phyloP scores from a whole-genome alignment of 2,797 vertebrate species.

The Hypotaenidia philippensis region DNA sequence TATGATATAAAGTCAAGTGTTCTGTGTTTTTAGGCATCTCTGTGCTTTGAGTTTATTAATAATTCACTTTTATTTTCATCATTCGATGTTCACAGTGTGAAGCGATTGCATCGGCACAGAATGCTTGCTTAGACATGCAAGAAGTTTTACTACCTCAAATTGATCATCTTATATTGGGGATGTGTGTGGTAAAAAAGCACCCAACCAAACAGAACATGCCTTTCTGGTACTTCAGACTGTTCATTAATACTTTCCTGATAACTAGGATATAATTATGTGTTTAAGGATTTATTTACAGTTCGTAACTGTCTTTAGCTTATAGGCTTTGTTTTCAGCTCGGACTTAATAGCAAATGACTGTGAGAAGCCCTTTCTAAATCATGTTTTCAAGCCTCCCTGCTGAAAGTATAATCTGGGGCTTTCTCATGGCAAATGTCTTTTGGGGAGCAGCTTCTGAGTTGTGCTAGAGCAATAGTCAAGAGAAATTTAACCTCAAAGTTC shows the following conservation, averaged over 20 bases:
- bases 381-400: not conserved
- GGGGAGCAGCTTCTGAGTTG: not conserved
- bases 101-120: not conserved
- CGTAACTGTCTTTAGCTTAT: not conserved
- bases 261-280: not conserved
- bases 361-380: not conserved
- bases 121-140: not conserved
- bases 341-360: not conserved
- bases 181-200: not conserved
- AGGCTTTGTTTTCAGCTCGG: not conserved
- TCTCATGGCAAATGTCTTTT: fast-evolving
- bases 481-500: not conserved
- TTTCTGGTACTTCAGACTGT: not conserved
- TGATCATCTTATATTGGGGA: fast-evolving
- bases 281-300: not conserved
- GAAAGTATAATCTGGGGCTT: not conserved
- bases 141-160: not conserved
- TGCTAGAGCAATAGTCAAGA: not conserved
- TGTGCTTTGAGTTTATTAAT: not conserved
- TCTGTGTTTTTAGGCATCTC: not conserved
- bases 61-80: not conserved
- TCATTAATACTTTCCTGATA: not conserved
- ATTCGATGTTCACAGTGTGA: fast-evolving
- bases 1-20: not conserved
- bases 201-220: not conserved